Evolutionary conservation across 2,113 vertebrate species (phyloP), one percentile per base, ranked within the genome.

Genomic region (Junco hyemalis): DNA sequence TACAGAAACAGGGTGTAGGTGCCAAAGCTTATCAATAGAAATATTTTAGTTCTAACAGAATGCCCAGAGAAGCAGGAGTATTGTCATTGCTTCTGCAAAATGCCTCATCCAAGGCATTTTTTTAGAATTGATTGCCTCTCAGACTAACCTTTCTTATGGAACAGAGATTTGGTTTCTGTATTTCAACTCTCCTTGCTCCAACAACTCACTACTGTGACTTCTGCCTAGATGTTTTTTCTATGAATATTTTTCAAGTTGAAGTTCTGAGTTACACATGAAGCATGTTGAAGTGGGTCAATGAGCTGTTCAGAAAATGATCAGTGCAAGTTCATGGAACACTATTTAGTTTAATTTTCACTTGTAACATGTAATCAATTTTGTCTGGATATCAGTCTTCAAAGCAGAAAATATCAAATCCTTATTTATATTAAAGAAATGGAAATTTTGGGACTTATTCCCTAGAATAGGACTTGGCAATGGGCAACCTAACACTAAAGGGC

Each of bases 401-500:
- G 4, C 21, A 88, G 12, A 92, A 85, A 76, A 54, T 40, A 71
- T 8, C 7, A 44, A 82, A 38, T 57, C 13, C 6, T 80, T 60
- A 24, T 28, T 2, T 57, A n/a, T n/a, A 53, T 69, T 69, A 28
- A 82, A 16, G 8, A 29, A 66, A 70, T 59, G 5, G 16, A 57
- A 77, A 77, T 31, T 44, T 31, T 40, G 31, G 2, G 20, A 57
- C 18, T 61, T 21, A 21, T 40, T 33, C 7, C 2, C 8, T 18
- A 18, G 22, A 40, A 9, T 6, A 53, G 20, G 18, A 25, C 0
- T 1, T 16, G 18, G 14, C 14, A 38, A 1, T 53, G 6, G 20
- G 5, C 8, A 69, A 21, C 17, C 6, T 73, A 73, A 80, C 53
- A 60, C 18, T 36, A 45, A 69, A 36, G 11, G 7, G 8, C 2